These are phyloP conservation scores for Brachylomia viminalis DNA, from an alignment of 2,888 invertebrate species.

Conservation along the genomic window DNA sequence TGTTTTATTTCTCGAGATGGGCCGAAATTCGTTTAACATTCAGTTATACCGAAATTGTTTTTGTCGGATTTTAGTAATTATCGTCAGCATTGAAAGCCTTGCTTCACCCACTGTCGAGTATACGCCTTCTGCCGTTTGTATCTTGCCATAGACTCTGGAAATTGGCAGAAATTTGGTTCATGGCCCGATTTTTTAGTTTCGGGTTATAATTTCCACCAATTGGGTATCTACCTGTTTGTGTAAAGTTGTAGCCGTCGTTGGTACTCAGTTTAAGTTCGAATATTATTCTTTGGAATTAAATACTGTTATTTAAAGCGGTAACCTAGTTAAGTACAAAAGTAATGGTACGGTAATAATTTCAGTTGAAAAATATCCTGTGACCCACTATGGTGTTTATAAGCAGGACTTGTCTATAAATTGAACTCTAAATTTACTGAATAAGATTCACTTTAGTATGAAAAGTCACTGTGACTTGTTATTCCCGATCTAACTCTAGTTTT, in stretches of 20 bases:
- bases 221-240: background rate
- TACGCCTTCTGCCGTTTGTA: background rate
- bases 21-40: background rate
- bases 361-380: slow-evolving; percentile 62
- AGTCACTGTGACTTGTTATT: slow-evolving; percentile 29
- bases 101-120: background rate
- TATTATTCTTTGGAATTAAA: slow-evolving; percentile 8
- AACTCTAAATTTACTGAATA: slow-evolving; percentile 1
- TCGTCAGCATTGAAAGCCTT: background rate
- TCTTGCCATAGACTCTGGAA: background rate
- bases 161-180: background rate
- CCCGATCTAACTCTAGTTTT: slow-evolving; percentile 37
- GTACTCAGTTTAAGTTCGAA: background rate
- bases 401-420: background rate
- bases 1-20: too few species aligned
- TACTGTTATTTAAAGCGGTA: slow-evolving; percentile 25
- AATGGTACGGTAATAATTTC: slow-evolving; percentile 50
- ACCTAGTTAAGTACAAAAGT: slow-evolving; percentile 45
- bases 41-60: background rate
- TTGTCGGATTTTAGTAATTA: background rate
- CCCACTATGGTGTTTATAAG: slow-evolving; percentile 46
- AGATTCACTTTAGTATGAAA: slow-evolving; percentile 23
- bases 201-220: background rate
- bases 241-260: background rate
- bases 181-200: background rate